Percentiles rank a stretch among this genome's conserved stretches.
These are phyloP conservation scores for Meiosimyza decipiens DNA, from an alignment of 2,888 invertebrate genomes.

Conservation along the genomic window DNA sequence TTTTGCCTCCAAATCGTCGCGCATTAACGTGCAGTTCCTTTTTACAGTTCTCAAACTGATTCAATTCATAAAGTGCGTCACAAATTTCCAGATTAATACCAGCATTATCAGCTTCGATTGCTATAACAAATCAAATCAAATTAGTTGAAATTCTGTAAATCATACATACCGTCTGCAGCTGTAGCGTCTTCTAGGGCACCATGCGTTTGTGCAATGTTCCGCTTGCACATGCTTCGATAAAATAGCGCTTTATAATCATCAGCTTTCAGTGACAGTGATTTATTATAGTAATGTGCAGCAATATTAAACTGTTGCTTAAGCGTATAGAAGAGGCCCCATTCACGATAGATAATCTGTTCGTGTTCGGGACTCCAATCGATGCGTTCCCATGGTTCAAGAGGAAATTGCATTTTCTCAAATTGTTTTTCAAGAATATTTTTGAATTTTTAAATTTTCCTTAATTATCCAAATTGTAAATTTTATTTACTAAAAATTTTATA, in stretches of 20 bases:
- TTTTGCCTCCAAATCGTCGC: slow-evolving; percentile 54
- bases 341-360: slow-evolving; percentile 60
- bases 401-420: slow-evolving; percentile 28
- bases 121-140: slow-evolving; percentile 11
- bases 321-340: slow-evolving; percentile 62
- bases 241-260: slow-evolving; percentile 55
- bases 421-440: not conserved
- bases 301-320: slow-evolving; percentile 57
- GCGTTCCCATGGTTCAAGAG: slow-evolving; percentile 51
- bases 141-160: too few relatives aligned
- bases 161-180: slow-evolving; percentile 54
- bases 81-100: slow-evolving; percentile 61
- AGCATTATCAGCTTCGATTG: slow-evolving; percentile 48
- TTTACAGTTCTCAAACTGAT: slow-evolving; percentile 57
- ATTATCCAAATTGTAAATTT: too few relatives aligned
- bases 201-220: slow-evolving; percentile 56
- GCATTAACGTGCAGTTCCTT: slow-evolving; percentile 55
- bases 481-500: too few relatives aligned
- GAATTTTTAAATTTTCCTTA: too few relatives aligned
- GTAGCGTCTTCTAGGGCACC: slow-evolving; percentile 55
- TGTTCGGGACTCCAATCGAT: slow-evolving; percentile 56
- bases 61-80: slow-evolving; percentile 60
- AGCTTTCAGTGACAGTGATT: slow-evolving; percentile 53
- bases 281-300: slow-evolving; percentile 59
- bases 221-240: slow-evolving; percentile 58